Percentiles rank a stretch among this genome's conserved stretches.
Evolutionary conservation across 2,888 invertebrate species (phyloP).

Genomic region (Chydorus sphaericus): DNA sequence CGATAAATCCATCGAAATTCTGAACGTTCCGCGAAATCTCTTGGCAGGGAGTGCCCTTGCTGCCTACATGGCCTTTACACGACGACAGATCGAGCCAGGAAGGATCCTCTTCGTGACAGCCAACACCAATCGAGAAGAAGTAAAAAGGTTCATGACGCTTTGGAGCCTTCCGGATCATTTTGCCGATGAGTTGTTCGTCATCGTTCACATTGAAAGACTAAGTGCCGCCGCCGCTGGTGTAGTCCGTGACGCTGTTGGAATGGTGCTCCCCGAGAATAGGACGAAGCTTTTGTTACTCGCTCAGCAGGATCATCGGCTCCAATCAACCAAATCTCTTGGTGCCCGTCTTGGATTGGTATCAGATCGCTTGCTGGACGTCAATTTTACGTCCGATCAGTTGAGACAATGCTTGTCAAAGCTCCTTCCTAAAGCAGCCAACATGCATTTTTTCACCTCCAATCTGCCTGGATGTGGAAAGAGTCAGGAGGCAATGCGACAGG

Average conservation of each 20-base stretch:
- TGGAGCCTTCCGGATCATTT: not conserved
- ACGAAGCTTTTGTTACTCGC: conserved; percentile 1
- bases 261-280: not conserved
- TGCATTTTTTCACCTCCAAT: conserved; percentile 3
- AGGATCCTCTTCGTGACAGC: conserved; percentile 7
- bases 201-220: conserved; percentile 5
- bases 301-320: conserved; percentile 3
- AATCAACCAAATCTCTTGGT: conserved; percentile 2
- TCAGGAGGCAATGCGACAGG: conserved; percentile 1
- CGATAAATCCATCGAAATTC: conserved; percentile 2
- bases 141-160: conserved; percentile 2
- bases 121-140: not conserved
- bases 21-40: conserved; percentile 3
- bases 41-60: not conserved
- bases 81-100: not conserved
- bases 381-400: conserved; percentile 1
- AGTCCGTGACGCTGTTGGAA: not conserved
- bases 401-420: not conserved
- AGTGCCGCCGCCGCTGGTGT: not conserved
- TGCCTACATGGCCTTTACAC: not conserved
- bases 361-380: not conserved
- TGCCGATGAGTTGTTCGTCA: not conserved
- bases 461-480: conserved; percentile 5
- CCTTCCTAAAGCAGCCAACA: not conserved
- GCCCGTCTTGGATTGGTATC: conserved; percentile 1